A percentile compares a stretch with the other conserved stretches of the same genome.
Evolutionary conservation across 2,113 vertebrate species (phyloP).

Genomic region (Rissa tridactyla): DNA sequence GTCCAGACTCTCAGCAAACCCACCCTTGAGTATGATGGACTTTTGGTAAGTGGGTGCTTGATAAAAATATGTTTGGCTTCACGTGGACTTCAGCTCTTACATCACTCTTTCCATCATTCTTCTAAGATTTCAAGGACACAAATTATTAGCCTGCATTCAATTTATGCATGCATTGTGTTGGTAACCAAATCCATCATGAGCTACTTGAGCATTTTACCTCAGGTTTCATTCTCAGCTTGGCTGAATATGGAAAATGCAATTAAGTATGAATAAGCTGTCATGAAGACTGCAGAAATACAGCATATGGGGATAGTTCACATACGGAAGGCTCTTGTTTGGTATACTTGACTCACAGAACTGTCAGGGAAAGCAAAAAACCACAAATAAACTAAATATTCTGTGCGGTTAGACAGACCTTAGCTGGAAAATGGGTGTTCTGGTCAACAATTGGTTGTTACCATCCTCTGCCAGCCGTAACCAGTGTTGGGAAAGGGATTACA

Average conservation of each 20-base stretch:
- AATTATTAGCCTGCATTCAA: not conserved
- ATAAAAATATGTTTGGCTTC: not conserved
- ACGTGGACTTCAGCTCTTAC: not conserved
- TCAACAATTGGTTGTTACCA: not conserved
- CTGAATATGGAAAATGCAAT: not conserved
- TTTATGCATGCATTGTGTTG: not conserved
- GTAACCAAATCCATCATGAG: not conserved
- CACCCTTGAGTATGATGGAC: not conserved
- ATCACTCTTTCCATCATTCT: not conserved
- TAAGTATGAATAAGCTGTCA: not conserved
- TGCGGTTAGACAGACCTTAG: not conserved
- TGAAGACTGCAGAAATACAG: not conserved
- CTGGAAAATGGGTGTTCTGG: not conserved
- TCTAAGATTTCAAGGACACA: not conserved
- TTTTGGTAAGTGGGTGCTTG: not conserved
- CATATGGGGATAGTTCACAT: not conserved
- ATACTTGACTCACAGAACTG: not conserved
- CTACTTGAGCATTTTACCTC: not conserved
- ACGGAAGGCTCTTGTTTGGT: not conserved
- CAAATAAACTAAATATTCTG: not conserved
- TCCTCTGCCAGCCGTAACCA: not conserved
- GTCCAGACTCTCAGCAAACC: not conserved
- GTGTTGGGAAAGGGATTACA: not conserved
- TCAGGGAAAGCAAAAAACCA: not conserved
- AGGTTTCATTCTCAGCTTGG: not conserved